Evolutionary conservation across 2,888 invertebrate species (phyloP), one percentile per base, ranked within the genome.

Genomic region (Sarcophaga subvicina): DNA sequence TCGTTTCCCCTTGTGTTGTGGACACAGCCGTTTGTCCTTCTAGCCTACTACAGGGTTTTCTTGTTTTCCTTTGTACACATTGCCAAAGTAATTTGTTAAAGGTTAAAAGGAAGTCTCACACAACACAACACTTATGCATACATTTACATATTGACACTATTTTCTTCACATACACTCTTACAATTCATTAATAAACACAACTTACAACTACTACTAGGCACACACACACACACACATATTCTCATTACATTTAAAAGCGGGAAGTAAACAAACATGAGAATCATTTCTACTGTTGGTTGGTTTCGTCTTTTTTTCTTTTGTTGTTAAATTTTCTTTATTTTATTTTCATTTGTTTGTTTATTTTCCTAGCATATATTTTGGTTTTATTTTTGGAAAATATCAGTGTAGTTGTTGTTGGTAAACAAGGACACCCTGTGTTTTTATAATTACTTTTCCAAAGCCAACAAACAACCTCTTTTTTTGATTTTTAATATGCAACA

Each of bases 401-500:
- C 37, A 6, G 6, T 6, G 37, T 37, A 37, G 37, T 37, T 37
- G 37, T 6, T 37, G 66, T 11, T 69, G 37, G 69, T 20, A 80
- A 83, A 78, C 70, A 78, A 81, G 86, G 78, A 83, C 83, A 81
- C 64, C 20, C 37, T 37, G 8, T 37, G 77, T 70, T 81, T 75
- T 81, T 83, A 81, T 83, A 86, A 86, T 83, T 86, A 81, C 80
- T 70, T 83, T 83, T 86, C 66, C 63, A 77, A 83, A 81, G 80
- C 83, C 86, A 86, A 83, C 47, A 80, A 76, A 64, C 37, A 37
- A 10, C 3, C 37, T 37, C 37, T 37, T 37, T 37, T 37, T 37
- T 37, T 8, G 1, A 10, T 37, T 37, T 37, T 37, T 37, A 37
- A 37, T 37, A 37, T 37, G 37, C 80, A 72, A 67, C 71, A 67